A percentile compares a stretch with the other conserved stretches of the same genome.
Conservation (phyloP, 2,797 vertebrate species). For the Enteromius unitaeniatus region DNA sequence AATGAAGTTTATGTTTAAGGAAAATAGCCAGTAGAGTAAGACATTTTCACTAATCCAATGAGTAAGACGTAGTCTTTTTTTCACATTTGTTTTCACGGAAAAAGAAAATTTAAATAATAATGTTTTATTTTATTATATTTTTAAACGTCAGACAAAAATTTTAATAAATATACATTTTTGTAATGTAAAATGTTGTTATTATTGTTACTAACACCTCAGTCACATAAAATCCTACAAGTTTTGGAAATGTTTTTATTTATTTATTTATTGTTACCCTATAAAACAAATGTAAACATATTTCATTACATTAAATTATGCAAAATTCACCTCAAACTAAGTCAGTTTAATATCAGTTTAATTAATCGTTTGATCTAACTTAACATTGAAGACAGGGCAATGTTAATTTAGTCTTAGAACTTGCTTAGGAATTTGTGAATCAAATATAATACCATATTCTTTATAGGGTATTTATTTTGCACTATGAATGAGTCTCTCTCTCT, state of each 20-base stretch:
- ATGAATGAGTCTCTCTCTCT: neutral
- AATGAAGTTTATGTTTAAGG: neutral
- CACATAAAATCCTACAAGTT: neutral
- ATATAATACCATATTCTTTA: neutral
- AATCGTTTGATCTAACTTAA: neutral
- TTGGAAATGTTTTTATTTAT: neutral
- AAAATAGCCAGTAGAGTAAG: neutral
- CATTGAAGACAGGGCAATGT: neutral
- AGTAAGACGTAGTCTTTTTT: neutral
- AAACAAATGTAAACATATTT: too few species aligned
- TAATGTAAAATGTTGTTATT: neutral
- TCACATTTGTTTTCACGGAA: neutral
- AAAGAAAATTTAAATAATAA: neutral
- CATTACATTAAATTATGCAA: neutral
- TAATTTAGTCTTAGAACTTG: neutral
- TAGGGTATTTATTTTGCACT: neutral
- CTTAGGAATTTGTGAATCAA: neutral
- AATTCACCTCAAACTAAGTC: neutral
- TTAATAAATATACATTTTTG: too few species aligned
- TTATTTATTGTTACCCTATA: neutral
- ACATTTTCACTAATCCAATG: neutral
- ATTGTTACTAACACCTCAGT: neutral
- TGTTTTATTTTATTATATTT: too few species aligned
- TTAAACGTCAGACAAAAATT: too few species aligned
- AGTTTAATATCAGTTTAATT: neutral